Evolutionary conservation across 2,797 vertebrate genomes (phyloP).

Genomic region (Microctenopoma lineatum): DNA sequence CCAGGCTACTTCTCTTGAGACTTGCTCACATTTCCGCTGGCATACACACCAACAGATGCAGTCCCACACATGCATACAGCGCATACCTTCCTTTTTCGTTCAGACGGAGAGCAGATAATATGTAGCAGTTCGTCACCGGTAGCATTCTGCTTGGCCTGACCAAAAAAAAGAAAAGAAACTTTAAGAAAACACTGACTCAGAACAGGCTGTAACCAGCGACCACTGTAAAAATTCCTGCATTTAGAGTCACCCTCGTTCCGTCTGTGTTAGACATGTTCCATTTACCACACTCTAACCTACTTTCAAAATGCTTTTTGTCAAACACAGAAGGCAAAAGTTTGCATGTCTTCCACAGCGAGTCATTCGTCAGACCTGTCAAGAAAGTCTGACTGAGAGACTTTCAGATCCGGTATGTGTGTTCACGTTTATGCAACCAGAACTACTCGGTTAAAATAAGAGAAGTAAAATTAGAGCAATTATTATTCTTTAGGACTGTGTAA

Average conservation of each 20-base stretch:
- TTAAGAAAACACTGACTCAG: constrained; percentile 12
- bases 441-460: too few relatives aligned
- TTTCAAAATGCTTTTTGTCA: constrained; percentile 1
- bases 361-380: neutral
- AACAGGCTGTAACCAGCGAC: constrained; percentile 1
- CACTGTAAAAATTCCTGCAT: constrained; percentile 7
- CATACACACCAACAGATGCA: neutral
- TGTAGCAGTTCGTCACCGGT: neutral
- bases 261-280: constrained; percentile 8
- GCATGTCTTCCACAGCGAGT: neutral
- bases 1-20: constrained; percentile 25
- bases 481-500: constrained; percentile 9
- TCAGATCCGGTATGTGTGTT: neutral
- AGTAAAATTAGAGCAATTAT: neutral
- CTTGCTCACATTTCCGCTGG: constrained; percentile 18
- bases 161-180: neutral
- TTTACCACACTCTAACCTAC: constrained; percentile 24
- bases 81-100: constrained; percentile 9
- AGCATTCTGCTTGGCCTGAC: constrained; percentile 7
- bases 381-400: neutral
- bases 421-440: too few relatives aligned
- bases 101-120: neutral
- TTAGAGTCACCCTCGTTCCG: constrained; percentile 3
- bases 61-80: neutral
- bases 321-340: neutral